Base-by-base conservation (phyloP, 2,797 vertebrate species). In the Sebastiscus albofasciatus region DNA sequence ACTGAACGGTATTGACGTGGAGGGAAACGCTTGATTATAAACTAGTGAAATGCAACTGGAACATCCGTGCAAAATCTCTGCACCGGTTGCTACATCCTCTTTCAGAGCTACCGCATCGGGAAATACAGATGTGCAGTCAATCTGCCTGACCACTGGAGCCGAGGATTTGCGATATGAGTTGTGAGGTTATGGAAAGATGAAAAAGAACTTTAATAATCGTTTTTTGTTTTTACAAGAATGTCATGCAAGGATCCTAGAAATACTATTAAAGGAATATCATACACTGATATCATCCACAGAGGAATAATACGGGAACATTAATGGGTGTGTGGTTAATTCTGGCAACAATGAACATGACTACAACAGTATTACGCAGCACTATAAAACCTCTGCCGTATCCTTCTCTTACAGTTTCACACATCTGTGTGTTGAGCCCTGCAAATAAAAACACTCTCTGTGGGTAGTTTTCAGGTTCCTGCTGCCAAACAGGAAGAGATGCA, bases 41-140 rank as follows among this genome's bases (percentile, higher is more conserved):
- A 65, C 68, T 49, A 27, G 56, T 72, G 81, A 79, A 78, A 88
- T 42, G 74, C 77, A 87, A 83, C 85, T 56, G 81, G 72, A 85
- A 90, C 85, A 84, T 84, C 80, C 29, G 74, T 86, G 75, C 14
- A 60, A 86, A 83, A 76, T 85, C 83, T 86, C 67, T 71, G 74
- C 33, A 27, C 49, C 4, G 10, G 60, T 61, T 60, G 49, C 69
- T 79, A 73, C 73, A 79, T 75, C 77, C n/a, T 14, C 55, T 39
- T 39, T 81, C 69, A 67, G 34, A 59, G 60, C 73, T 33, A 18
- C 34, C 0, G 75, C 88, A 76, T 73, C 71, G 73, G 85, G 79
- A 89, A 83, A 79, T 68, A 73, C 65, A 81, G 72, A 76, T 11
- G 69, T 72, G 73, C 49, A 29, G 42, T 75, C 66, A 87, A 81